Evolutionary conservation across 2,888 invertebrate genomes (phyloP), one percentile per base, ranked within the genome.

Genomic region (Seira ritae): DNA sequence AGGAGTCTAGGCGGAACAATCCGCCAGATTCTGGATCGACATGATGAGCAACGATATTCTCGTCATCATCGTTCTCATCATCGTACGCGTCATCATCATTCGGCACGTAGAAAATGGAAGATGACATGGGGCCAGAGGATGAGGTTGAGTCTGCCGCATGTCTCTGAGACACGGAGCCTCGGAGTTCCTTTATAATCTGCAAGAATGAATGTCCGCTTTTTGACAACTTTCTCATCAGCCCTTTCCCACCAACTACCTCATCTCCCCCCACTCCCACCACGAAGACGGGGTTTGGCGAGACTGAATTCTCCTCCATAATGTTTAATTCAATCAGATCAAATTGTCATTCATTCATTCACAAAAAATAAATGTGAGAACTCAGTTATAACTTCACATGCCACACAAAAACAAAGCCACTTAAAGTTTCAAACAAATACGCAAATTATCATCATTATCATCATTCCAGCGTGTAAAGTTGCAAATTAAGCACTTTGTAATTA

Each of bases 61-160:
- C 19, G 42, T 77, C 60, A 50, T 67, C 76, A 50, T 67, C 82
- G n/a, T 72, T 67, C 20, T 65, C 82, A 19, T 75, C 81, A 10
- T 81, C 81, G 10, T 42, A 73, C 8, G 72, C 24, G 31, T 70
- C 82, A 77, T 82, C 77, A n/a, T 76, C 72, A 69, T 76, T 77
- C 65, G 75, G 68, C 72, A 85, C 85, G 81, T 85, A 85, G 75
- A 82, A 85, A n/a, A 85, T 71, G 23, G 82, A 85, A 19, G 85
- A 85, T 17, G 85, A 75, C 37, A 81, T 74, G 24, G 75, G 72
- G 20, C 75, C 70, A 20, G 50, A 46, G 50, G 62, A 66, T 15
- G 50, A 46, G 24, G 42, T 31, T 3, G 3, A 15, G 15, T 50
- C 50, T n/a, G 2, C 50, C 10, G 68, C 68, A 62, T 77, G 46